These are phyloP conservation scores for Bubalus kerabau DNA, from an alignment of 2,113 vertebrate species.

Conservation along the genomic window DNA sequence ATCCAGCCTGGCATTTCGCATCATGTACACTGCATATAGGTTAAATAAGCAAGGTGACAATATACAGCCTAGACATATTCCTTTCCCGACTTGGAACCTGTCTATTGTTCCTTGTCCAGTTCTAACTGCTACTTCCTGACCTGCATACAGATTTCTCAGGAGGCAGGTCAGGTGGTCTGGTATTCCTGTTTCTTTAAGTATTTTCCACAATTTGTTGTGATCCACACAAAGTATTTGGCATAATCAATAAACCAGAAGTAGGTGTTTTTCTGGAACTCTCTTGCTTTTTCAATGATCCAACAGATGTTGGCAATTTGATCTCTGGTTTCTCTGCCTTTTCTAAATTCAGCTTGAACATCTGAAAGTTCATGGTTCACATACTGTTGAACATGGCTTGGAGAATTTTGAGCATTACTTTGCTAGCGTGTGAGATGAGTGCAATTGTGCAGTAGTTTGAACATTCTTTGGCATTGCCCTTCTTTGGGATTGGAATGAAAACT, in stretches of 20 bases:
- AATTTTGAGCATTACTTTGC: not conserved
- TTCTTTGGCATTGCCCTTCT: not conserved
- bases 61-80: not conserved
- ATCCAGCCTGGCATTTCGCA: not conserved
- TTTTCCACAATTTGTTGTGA: not conserved
- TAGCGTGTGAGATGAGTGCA: not conserved
- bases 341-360: not conserved
- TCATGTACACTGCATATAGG: not conserved
- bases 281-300: not conserved
- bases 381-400: not conserved
- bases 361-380: not conserved
- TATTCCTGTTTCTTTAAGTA: not conserved
- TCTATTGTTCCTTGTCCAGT: not conserved
- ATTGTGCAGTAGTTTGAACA: not conserved
- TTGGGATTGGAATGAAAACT: not conserved
- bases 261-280: not conserved
- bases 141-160: not conserved
- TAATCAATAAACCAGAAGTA: not conserved
- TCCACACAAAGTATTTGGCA: not conserved
- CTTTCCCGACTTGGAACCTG: accelerated
- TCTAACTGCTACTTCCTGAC: not conserved
- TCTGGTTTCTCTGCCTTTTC: not conserved
- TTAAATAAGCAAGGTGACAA: not conserved
- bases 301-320: not conserved
- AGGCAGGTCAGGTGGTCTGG: not conserved